A percentile compares a stretch with the other conserved stretches of the same genome.
phyloP scores from a whole-genome alignment of 2,797 vertebrate genomes.

The Triplophysa bombifrons region DNA sequence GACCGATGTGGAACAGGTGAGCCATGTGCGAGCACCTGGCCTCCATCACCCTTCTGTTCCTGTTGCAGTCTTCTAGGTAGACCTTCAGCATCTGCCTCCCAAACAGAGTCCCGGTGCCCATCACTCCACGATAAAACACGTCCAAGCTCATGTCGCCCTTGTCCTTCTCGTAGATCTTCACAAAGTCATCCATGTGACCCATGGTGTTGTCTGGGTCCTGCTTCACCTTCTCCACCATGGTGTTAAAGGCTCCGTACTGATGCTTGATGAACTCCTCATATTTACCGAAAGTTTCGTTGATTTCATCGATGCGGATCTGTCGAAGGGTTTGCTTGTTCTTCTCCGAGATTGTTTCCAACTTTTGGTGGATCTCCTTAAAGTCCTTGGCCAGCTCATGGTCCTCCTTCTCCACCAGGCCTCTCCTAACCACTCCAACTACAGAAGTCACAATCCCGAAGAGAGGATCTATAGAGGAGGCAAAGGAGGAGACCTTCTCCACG shows the following conservation, averaged over 20 bases:
- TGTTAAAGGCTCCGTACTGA: slow-evolving; percentile 75
- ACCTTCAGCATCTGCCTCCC: slow-evolving; percentile 74
- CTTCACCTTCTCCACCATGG: slow-evolving; percentile 73
- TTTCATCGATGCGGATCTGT: slow-evolving; percentile 73
- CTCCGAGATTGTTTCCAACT: slow-evolving; percentile 75
- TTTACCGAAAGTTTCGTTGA: slow-evolving; percentile 75
- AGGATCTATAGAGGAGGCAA: slow-evolving; percentile 79
- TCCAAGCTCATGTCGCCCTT: slow-evolving; percentile 71
- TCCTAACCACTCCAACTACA: slow-evolving; percentile 74
- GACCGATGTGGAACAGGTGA: slow-evolving; percentile 80
- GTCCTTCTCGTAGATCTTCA: slow-evolving; percentile 72
- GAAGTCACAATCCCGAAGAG: slow-evolving; percentile 79
- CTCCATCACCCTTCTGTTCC: slow-evolving; percentile 74
- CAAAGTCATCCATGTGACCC: slow-evolving; percentile 67
- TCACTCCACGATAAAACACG: slow-evolving; percentile 74
- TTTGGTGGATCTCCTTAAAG: slow-evolving; percentile 68
- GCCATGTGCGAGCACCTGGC: slow-evolving; percentile 72
- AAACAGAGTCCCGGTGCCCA: slow-evolving; percentile 63
- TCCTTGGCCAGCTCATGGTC: slow-evolving; percentile 69
- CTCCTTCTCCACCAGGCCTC: slow-evolving; percentile 69
- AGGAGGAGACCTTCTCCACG: slow-evolving; percentile 76
- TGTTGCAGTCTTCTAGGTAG: slow-evolving; percentile 73
- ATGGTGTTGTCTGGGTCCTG: slow-evolving; percentile 62
- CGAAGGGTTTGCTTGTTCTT: slow-evolving; percentile 74
- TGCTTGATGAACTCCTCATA: slow-evolving; percentile 81